Evolutionary conservation across 2,113 vertebrate species (phyloP).

Genomic region (Semnopithecus entellus): DNA sequence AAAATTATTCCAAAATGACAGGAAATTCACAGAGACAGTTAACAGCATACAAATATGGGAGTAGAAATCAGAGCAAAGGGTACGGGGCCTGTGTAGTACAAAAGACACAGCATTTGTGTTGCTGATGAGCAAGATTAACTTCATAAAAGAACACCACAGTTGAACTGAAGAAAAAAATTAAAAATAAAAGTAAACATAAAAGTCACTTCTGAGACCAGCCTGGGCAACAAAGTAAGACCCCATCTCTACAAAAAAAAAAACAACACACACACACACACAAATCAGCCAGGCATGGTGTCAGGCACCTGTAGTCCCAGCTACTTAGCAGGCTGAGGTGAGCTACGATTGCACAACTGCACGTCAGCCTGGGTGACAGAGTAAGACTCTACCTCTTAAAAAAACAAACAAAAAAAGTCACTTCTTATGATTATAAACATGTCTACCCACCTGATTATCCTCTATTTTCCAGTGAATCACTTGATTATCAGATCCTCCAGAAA

Average conservation of each 20-base stretch:
- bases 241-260: too few species aligned
- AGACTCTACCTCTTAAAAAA: not conserved
- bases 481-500: conserved; percentile 96
- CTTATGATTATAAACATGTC: not conserved
- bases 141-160: not conserved
- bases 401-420: not conserved
- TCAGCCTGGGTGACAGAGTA: not conserved
- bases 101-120: not conserved
- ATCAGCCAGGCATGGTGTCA: too few species aligned
- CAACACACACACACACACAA: too few species aligned
- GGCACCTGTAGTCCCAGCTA: not conserved
- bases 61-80: not conserved
- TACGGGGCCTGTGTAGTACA: not conserved
- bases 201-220: not conserved
- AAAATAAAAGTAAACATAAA: not conserved
- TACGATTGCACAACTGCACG: not conserved
- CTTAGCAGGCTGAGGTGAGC: not conserved
- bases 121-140: conserved; percentile 21
- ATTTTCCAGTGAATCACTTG: conserved; percentile 92
- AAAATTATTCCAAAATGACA: conserved; percentile 42
- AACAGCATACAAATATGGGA: not conserved
- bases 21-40: not conserved
- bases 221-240: too few species aligned
- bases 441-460: conserved; percentile 87
- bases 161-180: conserved; percentile 23